Evolutionary conservation across 1,140 invertebrate genomes (phyloP).

Genomic region (Megathymus violae): DNA sequence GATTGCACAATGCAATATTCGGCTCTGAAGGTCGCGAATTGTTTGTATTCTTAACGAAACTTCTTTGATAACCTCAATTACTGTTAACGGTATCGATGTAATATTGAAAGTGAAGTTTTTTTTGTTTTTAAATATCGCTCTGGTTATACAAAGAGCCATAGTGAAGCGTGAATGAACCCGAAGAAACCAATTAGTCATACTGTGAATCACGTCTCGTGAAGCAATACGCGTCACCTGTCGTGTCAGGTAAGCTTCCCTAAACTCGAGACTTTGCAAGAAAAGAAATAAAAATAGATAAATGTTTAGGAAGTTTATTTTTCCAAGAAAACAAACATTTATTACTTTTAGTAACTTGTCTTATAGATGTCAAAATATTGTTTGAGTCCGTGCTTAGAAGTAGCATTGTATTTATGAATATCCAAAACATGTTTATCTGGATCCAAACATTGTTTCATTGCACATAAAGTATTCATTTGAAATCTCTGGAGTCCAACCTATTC

Average conservation of each 20-base stretch:
- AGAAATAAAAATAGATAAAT: constrained; percentile 4
- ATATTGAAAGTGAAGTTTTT: constrained; percentile 11
- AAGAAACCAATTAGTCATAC: constrained; percentile 27
- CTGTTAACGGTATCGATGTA: constrained; percentile 17
- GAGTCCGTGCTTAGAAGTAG: too few species aligned
- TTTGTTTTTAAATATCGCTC: neutral
- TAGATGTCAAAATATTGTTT: too few species aligned
- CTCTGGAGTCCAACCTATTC: too few species aligned
- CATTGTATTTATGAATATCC: neutral
- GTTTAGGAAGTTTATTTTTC: neutral
- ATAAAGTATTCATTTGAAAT: too few species aligned
- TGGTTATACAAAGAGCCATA: constrained; percentile 13
- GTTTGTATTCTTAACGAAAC: constrained; percentile 28
- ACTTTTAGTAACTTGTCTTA: neutral
- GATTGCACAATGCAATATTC: constrained; percentile 54
- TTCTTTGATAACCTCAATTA: constrained; percentile 2
- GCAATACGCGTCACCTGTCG: constrained; percentile 19
- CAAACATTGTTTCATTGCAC: too few species aligned
- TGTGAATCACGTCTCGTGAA: constrained; percentile 17
- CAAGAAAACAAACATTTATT: neutral
- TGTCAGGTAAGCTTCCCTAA: constrained; percentile 16
- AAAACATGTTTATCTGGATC: too few species aligned
- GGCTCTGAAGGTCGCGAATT: constrained; percentile 38
- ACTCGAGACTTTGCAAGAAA: constrained; percentile 3
- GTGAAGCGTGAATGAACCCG: constrained; percentile 4